Evolutionary conservation across 1,140 invertebrate species (phyloP).

Genomic region (Drosophila tropicalis): DNA sequence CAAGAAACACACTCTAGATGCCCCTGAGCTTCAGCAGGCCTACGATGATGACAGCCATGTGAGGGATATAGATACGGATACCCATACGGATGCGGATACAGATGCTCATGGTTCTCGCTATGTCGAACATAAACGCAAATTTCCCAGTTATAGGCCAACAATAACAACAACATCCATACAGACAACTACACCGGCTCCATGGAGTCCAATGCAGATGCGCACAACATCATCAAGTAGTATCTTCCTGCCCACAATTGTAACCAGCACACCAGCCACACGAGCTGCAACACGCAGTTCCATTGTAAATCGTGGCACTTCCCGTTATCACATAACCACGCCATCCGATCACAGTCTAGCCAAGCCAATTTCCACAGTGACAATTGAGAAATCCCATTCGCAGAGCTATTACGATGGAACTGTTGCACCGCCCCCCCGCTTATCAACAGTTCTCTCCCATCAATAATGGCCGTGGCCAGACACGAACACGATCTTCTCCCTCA

Average conservation of each 20-base stretch:
- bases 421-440: slow-evolving; percentile 59
- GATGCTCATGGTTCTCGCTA: slow-evolving; percentile 55
- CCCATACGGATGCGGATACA: slow-evolving; percentile 43
- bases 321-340: slow-evolving; percentile 46
- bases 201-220: slow-evolving; percentile 72
- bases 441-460: slow-evolving; percentile 35
- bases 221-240: slow-evolving; percentile 28
- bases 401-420: slow-evolving; percentile 79
- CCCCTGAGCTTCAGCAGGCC: slow-evolving; percentile 71
- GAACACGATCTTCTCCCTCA: slow-evolving; percentile 34
- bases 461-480: slow-evolving; percentile 25
- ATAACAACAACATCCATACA: slow-evolving; percentile 17
- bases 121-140: slow-evolving; percentile 55
- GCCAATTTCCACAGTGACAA: slow-evolving; percentile 46
- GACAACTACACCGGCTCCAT: slow-evolving; percentile 47
- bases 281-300: slow-evolving; percentile 4
- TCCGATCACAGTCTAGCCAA: slow-evolving; percentile 25
- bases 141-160: slow-evolving; percentile 31
- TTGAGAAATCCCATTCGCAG: slow-evolving; percentile 73
- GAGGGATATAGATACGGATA: slow-evolving; percentile 19
- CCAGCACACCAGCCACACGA: slow-evolving; percentile 38
- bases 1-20: slow-evolving; percentile 72
- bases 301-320: slow-evolving; percentile 39
- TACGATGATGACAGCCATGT: slow-evolving; percentile 60
- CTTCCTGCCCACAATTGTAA: slow-evolving; percentile 58